These are phyloP conservation scores for Lethrus apterus DNA, from an alignment of 1,140 invertebrate genomes.

Conservation along the genomic window DNA sequence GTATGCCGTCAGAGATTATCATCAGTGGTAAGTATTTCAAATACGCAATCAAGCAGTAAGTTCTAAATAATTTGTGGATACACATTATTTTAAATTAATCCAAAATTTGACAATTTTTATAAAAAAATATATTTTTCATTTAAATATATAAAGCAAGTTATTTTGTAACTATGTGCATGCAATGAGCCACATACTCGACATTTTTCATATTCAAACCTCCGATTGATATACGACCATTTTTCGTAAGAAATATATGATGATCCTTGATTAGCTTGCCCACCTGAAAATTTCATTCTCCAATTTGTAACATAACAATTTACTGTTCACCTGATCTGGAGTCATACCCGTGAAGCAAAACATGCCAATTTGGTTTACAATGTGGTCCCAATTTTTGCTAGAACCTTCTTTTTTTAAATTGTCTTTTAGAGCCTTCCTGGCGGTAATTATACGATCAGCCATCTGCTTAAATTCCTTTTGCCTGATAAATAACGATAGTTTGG, in stretches of 20 bases:
- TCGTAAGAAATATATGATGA: constrained; percentile 93
- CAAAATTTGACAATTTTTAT: background rate
- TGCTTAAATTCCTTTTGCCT: constrained; percentile 86
- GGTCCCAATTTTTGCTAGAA: constrained; percentile 80
- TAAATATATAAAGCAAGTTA: constrained; percentile 45
- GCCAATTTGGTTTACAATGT: constrained; percentile 98
- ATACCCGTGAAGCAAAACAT: constrained; percentile 99
- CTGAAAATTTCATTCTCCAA: constrained; percentile 45
- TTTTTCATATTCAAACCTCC: constrained; percentile 94
- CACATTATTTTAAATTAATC: too few relatives aligned
- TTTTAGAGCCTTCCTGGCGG: constrained; percentile 69
- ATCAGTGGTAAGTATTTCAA: too few relatives aligned
- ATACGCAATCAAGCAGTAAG: too few relatives aligned
- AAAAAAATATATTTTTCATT: background rate
- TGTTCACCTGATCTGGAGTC: constrained; percentile 69
- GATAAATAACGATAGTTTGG: constrained; percentile 14
- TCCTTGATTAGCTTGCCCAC: constrained; percentile 88
- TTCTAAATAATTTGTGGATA: too few relatives aligned
- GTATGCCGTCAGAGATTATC: too few relatives aligned
- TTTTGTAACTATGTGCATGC: constrained; percentile 87
- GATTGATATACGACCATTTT: constrained; percentile 97
- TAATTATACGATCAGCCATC: constrained; percentile 97
- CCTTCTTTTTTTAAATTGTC: constrained; percentile 80
- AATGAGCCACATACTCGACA: constrained; percentile 87
- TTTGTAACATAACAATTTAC: constrained; percentile 14